Evolutionary conservation across 2,888 invertebrate species (phyloP).

Genomic region (Ceraclea dissimilis): DNA sequence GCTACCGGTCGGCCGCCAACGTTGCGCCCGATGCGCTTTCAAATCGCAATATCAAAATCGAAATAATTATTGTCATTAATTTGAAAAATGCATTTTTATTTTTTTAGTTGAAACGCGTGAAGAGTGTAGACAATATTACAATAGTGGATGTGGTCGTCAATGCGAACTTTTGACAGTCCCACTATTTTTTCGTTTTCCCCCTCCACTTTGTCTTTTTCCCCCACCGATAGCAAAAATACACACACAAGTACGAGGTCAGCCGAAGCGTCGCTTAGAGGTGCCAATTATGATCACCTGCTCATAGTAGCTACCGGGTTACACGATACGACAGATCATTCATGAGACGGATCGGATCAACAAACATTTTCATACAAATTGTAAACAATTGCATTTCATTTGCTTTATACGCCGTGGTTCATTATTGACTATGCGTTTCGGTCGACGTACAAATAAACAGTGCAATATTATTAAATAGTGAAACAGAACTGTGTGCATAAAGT

Average conservation of each 20-base stretch:
- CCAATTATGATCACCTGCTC: conserved; percentile 27
- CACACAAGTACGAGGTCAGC: conserved; percentile 38
- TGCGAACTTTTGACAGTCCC: not conserved
- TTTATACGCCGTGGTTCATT: no score
- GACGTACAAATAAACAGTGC: no score
- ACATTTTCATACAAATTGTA: no score
- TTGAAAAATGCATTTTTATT: not conserved
- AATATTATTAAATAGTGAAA: no score
- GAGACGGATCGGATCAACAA: no score
- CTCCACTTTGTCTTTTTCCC: conserved; percentile 39
- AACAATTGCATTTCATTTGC: no score
- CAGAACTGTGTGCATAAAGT: no score
- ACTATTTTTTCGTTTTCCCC: conserved; percentile 33
- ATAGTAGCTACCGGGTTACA: conserved; percentile 39
- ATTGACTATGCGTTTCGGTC: no score
- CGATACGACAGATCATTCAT: conserved; percentile 7
- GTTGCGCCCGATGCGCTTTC: conserved; percentile 8
- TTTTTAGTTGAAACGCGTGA: not conserved
- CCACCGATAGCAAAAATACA: conserved; percentile 56
- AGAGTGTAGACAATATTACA: not conserved
- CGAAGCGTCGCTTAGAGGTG: conserved; percentile 29
- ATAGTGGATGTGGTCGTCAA: no score
- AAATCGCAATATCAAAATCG: not conserved
- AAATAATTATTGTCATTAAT: no score
- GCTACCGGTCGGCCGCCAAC: conserved; percentile 37